A percentile compares a stretch with the other conserved stretches of the same genome.
Evolutionary conservation across 2,113 vertebrate genomes (phyloP).

Genomic region (Chroicocephalus ridibundus): DNA sequence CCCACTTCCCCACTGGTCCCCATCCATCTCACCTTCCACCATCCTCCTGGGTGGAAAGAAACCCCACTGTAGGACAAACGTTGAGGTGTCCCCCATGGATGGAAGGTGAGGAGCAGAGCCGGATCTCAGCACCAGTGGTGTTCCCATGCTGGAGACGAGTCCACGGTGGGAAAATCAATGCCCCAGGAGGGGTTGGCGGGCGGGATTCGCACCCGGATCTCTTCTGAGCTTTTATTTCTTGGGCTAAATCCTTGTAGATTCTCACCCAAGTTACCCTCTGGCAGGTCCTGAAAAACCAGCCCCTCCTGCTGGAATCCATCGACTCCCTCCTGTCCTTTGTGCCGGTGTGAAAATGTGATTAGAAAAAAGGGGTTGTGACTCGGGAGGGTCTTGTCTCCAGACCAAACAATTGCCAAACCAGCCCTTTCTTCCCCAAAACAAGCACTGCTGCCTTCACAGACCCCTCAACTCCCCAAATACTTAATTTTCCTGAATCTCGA

Average conservation of each 20-base stretch:
- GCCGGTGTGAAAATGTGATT: not conserved
- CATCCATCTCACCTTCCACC: not conserved
- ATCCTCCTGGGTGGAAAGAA: not conserved
- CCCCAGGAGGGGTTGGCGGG: not conserved
- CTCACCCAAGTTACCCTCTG: not conserved
- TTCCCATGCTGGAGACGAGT: not conserved
- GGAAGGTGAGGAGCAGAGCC: not conserved
- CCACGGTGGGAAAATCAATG: not conserved
- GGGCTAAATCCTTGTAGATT: not conserved
- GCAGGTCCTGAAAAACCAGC: not conserved
- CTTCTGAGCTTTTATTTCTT: not conserved
- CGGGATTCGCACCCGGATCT: not conserved
- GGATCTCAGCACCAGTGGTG: accelerated
- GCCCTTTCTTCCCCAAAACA: not conserved
- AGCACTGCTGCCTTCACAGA: not conserved
- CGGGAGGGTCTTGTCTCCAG: not conserved
- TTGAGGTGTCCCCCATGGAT: too few species aligned
- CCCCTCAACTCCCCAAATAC: not conserved
- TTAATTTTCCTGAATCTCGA: accelerated
- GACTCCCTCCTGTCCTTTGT: not conserved
- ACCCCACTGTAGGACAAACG: not conserved
- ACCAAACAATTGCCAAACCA: not conserved
- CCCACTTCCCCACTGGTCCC: not conserved
- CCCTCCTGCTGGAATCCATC: not conserved
- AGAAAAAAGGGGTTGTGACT: not conserved